phyloP scores from a whole-genome alignment of 2,888 invertebrate genomes.

The Uloborus plumipes region DNA sequence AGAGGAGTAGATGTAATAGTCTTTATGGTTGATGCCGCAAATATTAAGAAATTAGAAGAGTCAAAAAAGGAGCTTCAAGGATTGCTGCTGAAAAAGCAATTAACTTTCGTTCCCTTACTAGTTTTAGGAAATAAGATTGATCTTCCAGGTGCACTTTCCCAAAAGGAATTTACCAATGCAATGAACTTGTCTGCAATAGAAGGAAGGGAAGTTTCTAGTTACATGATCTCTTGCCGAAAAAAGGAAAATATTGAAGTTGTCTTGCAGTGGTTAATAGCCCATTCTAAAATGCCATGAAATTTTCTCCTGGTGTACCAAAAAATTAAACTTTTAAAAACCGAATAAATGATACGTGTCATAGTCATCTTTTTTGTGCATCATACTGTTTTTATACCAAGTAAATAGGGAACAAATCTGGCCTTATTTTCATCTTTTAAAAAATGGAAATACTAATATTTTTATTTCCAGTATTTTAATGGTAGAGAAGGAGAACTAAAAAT shows the following conservation, averaged over 20 bases:
- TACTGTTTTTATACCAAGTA: too few species aligned
- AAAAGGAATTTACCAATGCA: slow-evolving; percentile 95
- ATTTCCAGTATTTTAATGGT: too few species aligned
- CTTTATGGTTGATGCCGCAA: slow-evolving; percentile 99
- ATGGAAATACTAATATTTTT: too few species aligned
- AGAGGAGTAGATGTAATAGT: slow-evolving; percentile 99
- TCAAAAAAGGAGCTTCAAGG: slow-evolving; percentile 99
- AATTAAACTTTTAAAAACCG: too few species aligned
- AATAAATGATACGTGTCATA: too few species aligned
- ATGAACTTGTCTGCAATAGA: slow-evolving; percentile 95
- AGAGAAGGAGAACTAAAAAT: too few species aligned
- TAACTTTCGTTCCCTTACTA: slow-evolving; percentile 92
- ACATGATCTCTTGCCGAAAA: slow-evolving; percentile 99
- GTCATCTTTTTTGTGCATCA: too few species aligned
- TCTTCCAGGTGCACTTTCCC: slow-evolving; percentile 95
- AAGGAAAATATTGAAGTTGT: slow-evolving; percentile 99
- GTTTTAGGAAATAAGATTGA: slow-evolving; percentile 99
- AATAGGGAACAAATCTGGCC: too few species aligned
- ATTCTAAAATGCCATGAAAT: slow-evolving; percentile 77
- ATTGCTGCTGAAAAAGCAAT: slow-evolving; percentile 95
- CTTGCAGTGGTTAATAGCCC: slow-evolving; percentile 96
- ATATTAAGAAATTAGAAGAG: slow-evolving; percentile 98
- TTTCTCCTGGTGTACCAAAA: too few species aligned
- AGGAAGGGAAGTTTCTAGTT: slow-evolving; percentile 99
- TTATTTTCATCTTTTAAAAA: too few species aligned